Evolutionary conservation across 2,888 invertebrate species (phyloP).

Genomic region (Ariolimax columbianus): DNA sequence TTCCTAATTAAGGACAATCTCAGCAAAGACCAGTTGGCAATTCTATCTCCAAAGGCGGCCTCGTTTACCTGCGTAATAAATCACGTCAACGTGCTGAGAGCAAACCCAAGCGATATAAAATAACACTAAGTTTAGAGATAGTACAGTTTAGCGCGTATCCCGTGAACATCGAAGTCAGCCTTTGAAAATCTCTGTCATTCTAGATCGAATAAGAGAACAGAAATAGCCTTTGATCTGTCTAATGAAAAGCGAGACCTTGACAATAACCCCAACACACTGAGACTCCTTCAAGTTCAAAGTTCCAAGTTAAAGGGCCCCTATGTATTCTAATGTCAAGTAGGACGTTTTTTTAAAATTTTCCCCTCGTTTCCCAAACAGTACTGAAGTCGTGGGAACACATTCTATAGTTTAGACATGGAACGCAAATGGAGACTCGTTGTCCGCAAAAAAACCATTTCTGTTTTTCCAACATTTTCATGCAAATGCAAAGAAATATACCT

Average conservation of each 20-base stretch:
- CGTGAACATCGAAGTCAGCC: not conserved
- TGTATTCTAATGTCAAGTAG: not conserved
- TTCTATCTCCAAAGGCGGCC: not conserved
- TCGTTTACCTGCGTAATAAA: not conserved
- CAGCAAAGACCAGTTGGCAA: too few species aligned
- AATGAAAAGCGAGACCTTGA: not conserved
- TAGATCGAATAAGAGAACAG: slow-evolving; percentile 3
- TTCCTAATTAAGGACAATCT: too few species aligned
- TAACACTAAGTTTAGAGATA: not conserved
- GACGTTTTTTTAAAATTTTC: not conserved
- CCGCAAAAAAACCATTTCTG: too few species aligned
- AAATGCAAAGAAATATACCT: too few species aligned
- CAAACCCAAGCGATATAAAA: not conserved
- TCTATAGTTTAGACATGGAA: not conserved
- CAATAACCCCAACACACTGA: not conserved
- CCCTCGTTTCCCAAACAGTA: not conserved
- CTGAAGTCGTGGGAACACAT: slow-evolving; percentile 14
- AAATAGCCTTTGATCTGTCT: slow-evolving; percentile 18
- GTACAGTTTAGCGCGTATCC: not conserved
- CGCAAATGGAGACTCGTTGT: not conserved
- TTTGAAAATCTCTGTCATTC: slow-evolving; percentile 13
- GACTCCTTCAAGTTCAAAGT: not conserved
- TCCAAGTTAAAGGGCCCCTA: not conserved
- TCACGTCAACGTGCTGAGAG: not conserved
- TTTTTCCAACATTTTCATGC: too few species aligned